Percentiles rank a stretch among this genome's conserved stretches.
Conservation (phyloP, 2,888 invertebrate species). For the Protula sp. region DNA sequence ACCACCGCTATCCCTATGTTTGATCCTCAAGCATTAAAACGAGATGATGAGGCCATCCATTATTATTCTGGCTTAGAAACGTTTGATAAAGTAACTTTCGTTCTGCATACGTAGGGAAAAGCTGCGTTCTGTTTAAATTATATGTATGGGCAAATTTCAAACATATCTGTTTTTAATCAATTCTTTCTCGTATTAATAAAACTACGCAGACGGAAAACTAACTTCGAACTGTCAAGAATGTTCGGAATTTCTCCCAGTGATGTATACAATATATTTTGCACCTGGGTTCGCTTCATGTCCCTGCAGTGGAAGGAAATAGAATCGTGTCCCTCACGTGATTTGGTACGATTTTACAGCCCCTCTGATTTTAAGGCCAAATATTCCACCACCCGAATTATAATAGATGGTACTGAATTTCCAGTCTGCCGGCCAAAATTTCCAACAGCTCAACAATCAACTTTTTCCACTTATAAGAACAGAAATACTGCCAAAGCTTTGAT, state of each 20-base stretch:
- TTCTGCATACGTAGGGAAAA: not conserved
- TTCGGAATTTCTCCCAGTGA: not conserved
- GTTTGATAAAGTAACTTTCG: not conserved
- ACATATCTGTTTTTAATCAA: not conserved
- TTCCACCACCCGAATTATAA: not conserved
- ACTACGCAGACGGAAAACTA: not conserved
- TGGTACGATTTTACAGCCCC: not conserved
- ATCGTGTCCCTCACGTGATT: not conserved
- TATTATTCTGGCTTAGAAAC: not conserved
- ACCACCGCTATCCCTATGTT: too few species aligned
- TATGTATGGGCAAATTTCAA: not conserved
- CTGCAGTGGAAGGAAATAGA: not conserved
- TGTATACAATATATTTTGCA: not conserved
- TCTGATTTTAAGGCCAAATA: not conserved
- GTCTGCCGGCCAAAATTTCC: not conserved
- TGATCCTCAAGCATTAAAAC: not conserved
- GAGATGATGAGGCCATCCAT: not conserved
- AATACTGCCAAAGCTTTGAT: constrained; percentile 1
- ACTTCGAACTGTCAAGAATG: too few species aligned
- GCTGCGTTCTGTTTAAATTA: not conserved
- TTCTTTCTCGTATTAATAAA: not conserved
- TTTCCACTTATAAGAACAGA: not conserved
- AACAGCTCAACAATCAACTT: not conserved
- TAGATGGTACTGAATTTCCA: not conserved
- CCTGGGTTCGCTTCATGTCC: not conserved